Evolutionary conservation across 2,888 invertebrate genomes (phyloP), one percentile per base, ranked within the genome.

Genomic region (Tanytarsus gracilentus): DNA sequence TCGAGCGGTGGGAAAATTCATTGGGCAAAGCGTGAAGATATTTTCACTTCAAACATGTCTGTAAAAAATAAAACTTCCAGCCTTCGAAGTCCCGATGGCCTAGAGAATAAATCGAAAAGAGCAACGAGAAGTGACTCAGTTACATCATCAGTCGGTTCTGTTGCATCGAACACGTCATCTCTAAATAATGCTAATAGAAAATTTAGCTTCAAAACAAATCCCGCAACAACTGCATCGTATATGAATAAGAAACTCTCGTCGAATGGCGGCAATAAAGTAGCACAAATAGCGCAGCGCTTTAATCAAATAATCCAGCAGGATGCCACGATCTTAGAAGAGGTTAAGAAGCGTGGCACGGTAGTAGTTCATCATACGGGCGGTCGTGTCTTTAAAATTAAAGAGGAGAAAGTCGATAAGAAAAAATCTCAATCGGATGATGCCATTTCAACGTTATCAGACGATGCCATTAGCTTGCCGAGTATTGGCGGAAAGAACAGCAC

Each of bases 281-380:
- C 84, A 50, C 80, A 82, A 68, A 70, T 86, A 62, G 82, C 85
- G 1, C 79, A 80, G 64, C 84, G 84, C 67, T 86, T 84, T 67
- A 85, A 86, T 68, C 79, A 82, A 68, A 75, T 84, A 66, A 77
- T 81, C 63, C 72, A 73, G 60, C 71, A 72, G 63, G 73, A 74
- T 63, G 67, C 68, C 9, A 67, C 68, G 4, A 67, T 78, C 6
- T 68, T 78, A 39, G 78, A 78, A 64, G 79, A 79, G 67, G 76
- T 79, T 4, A 80, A 79, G 69, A 74, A 81, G 58, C 72, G 70
- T 23, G 80, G 78, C 66, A 77, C 68, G 70, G 79, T 75, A 69
- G 78, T 78, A 40, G 65, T 76, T 62, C 65, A 69, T 68, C 68
- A 69, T 65, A 73, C 71, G 65, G 75, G 70, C 55, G 66, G 72